Conservation (phyloP, 2,113 vertebrate genomes). For the Esox niger region DNA sequence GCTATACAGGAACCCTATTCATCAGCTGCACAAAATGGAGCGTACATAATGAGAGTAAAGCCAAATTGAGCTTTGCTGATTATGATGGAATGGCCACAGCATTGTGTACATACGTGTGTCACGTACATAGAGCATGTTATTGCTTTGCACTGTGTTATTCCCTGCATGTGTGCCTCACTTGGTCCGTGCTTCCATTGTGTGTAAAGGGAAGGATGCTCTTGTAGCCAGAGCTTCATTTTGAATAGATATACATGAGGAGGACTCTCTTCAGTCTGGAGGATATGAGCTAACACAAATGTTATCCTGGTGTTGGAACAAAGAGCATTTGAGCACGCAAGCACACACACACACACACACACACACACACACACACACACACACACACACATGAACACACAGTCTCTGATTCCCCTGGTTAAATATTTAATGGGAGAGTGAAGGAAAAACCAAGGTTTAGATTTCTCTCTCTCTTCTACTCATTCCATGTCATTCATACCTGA, state of each 20-base stretch:
- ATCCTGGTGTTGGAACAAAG: neutral
- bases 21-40: too few relatives aligned
- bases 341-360: conserved; percentile 1
- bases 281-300: neutral
- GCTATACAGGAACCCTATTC: too few relatives aligned
- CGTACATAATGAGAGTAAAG: too few relatives aligned
- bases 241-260: neutral
- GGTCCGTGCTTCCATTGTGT: neutral
- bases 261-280: neutral
- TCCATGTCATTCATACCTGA: neutral
- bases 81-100: too few relatives aligned
- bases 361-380: conserved; percentile 1
- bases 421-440: neutral
- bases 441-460: conserved; percentile 1
- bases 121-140: too few relatives aligned
- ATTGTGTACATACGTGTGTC: too few relatives aligned
- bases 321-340: neutral
- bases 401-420: conserved; percentile 5
- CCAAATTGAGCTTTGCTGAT: too few relatives aligned
- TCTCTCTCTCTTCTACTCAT: neutral
- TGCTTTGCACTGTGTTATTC: too few relatives aligned
- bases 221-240: neutral
- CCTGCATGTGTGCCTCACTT: neutral
- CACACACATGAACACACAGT: neutral
- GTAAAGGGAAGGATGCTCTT: neutral